A percentile compares a stretch with the other conserved stretches of the same genome.
Conservation (phyloP, 2,888 invertebrate genomes). For the Heliconius cydno region DNA sequence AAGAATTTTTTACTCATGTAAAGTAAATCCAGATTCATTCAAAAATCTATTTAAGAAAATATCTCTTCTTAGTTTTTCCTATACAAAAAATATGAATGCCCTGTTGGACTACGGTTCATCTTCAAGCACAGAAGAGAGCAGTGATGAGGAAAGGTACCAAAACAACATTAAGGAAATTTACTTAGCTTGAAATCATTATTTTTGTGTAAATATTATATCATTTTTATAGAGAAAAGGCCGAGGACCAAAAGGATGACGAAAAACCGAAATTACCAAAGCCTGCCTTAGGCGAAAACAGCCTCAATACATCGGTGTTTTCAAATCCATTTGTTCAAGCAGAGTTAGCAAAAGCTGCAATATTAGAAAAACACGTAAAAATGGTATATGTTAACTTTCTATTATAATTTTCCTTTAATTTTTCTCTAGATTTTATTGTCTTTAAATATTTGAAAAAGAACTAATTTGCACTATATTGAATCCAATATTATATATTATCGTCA, state of each 20-base stretch:
- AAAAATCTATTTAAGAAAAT: too few relatives aligned
- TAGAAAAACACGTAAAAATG: slow-evolving; percentile 97
- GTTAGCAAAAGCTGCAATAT: slow-evolving; percentile 91
- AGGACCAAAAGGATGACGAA: slow-evolving; percentile 49
- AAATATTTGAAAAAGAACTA: slow-evolving; percentile 14
- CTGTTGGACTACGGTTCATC: slow-evolving; percentile 86
- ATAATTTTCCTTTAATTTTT: slow-evolving; percentile 21
- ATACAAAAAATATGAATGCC: slow-evolving; percentile 82
- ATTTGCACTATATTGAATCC: slow-evolving; percentile 57
- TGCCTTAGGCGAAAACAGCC: slow-evolving; percentile 81
- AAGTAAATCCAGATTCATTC: too few relatives aligned
- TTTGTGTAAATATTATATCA: not conserved
- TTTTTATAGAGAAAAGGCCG: slow-evolving; percentile 32
- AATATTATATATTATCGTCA: slow-evolving; percentile 79
- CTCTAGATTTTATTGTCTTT: not conserved
- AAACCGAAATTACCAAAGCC: slow-evolving; percentile 85
- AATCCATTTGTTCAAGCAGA: slow-evolving; percentile 95
- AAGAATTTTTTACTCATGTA: too few relatives aligned
- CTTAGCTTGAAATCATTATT: not conserved
- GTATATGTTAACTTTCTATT: slow-evolving; percentile 85
- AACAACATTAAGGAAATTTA: not conserved
- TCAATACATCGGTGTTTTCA: slow-evolving; percentile 90
- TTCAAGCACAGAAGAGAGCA: slow-evolving; percentile 79
- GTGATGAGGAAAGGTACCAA: slow-evolving; percentile 67
- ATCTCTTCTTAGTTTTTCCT: too few relatives aligned